A percentile compares a stretch with the other conserved stretches of the same genome.
phyloP scores from a whole-genome alignment of 2,113 vertebrate species.

The Gallinago jamesoni region DNA sequence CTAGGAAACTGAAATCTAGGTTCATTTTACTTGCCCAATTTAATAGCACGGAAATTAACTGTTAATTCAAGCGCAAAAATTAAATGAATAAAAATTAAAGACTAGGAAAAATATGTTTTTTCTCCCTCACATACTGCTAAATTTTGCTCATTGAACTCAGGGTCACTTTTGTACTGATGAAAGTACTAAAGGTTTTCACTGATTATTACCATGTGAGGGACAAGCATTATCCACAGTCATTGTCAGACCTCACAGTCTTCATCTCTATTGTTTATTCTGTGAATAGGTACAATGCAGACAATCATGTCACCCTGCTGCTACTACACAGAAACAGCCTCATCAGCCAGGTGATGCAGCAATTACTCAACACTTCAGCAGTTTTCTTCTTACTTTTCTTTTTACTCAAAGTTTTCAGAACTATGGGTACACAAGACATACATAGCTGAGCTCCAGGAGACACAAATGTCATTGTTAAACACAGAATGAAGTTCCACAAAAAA shows the following conservation, averaged over 20 bases:
- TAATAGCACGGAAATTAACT: not conserved
- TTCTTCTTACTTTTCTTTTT: not conserved
- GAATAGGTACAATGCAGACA: not conserved
- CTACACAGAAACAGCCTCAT: not conserved
- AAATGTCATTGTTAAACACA: not conserved
- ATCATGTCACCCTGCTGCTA: not conserved
- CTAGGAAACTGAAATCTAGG: accelerated
- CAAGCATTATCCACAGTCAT: not conserved
- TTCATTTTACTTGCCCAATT: not conserved
- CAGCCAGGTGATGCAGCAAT: not conserved
- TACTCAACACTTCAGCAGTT: not conserved
- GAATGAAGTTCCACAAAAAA: not conserved
- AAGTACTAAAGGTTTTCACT: not conserved
- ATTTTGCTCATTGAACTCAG: not conserved
- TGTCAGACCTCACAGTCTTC: not conserved
- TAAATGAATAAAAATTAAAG: not conserved
- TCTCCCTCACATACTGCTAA: not conserved
- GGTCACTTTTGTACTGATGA: not conserved
- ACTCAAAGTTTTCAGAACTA: not conserved
- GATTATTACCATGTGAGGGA: not conserved
- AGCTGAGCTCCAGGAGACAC: not conserved
- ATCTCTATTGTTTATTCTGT: not conserved
- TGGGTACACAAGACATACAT: not conserved
- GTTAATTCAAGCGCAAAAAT: not conserved
- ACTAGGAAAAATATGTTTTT: not conserved